These are phyloP conservation scores for Laothoe populi DNA, from an alignment of 2,888 invertebrate species.

Conservation along the genomic window DNA sequence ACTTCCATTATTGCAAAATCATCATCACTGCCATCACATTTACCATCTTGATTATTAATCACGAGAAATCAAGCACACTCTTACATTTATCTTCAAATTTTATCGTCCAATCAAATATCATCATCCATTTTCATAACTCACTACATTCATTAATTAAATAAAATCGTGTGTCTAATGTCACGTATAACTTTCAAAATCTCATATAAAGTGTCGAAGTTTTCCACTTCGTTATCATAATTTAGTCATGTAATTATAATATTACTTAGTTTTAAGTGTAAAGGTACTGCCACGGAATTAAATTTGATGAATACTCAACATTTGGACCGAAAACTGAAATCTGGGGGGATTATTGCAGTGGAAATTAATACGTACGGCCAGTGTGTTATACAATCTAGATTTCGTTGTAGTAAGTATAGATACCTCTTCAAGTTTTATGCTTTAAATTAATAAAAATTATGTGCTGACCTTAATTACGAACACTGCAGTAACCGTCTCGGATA, in stretches of 20 bases:
- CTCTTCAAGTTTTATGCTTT: not conserved
- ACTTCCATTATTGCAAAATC: not conserved
- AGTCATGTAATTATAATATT: slow-evolving; percentile 52
- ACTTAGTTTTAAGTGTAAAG: slow-evolving; percentile 46
- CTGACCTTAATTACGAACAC: not conserved
- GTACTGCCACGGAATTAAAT: slow-evolving; percentile 37
- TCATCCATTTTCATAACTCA: not conserved
- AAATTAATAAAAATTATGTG: too few species aligned
- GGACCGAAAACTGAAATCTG: slow-evolving; percentile 29
- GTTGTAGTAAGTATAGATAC: not conserved
- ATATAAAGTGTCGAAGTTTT: slow-evolving; percentile 41
- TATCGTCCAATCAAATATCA: not conserved
- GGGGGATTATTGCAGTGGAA: not conserved
- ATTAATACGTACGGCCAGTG: not conserved
- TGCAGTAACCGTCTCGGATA: not conserved
- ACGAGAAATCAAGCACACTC: not conserved
- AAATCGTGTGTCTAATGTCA: slow-evolving; percentile 11
- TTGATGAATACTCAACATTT: slow-evolving; percentile 38
- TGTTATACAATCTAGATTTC: not conserved
- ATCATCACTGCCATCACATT: not conserved
- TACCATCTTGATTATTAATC: not conserved
- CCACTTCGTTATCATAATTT: slow-evolving; percentile 47
- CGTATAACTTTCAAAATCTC: slow-evolving; percentile 35
- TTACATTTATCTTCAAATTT: not conserved
- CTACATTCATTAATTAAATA: not conserved